A percentile compares a stretch with the other conserved stretches of the same genome.
phyloP scores from a whole-genome alignment of 2,113 vertebrate species.

The Oryzias javanicus region DNA sequence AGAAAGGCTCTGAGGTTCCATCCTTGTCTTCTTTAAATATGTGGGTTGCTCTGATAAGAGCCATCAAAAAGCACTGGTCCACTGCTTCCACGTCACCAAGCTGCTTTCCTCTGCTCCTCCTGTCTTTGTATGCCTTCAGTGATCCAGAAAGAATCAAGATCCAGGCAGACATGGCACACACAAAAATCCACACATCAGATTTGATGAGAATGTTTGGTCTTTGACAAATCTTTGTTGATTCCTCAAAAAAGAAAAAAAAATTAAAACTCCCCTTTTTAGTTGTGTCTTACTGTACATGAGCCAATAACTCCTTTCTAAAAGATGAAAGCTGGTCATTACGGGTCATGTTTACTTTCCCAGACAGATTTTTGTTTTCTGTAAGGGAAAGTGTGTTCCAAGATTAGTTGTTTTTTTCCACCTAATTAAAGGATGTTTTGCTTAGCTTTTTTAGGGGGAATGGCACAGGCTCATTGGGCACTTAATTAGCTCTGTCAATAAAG shows the following conservation, averaged over 20 bases:
- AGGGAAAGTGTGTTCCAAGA: constrained; percentile 48
- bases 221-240: constrained; percentile 12
- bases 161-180: constrained; percentile 60
- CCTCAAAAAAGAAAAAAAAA: constrained; percentile 5
- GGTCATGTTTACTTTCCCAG: constrained; percentile 14
- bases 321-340: not conserved
- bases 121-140: constrained; percentile 40
- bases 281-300: not conserved
- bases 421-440: too few species aligned
- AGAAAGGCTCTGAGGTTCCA: constrained; percentile 61
- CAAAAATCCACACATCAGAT: constrained; percentile 54
- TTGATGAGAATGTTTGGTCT: constrained; percentile 28
- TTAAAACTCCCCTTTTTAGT: not conserved
- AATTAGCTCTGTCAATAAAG: constrained; percentile 72
- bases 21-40: constrained; percentile 54
- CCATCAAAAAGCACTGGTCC: constrained; percentile 34
- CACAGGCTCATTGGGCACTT: constrained; percentile 44
- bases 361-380: constrained; percentile 52
- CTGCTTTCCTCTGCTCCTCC: constrained; percentile 13
- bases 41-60: constrained; percentile 63
- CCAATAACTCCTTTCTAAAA: not conserved
- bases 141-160: constrained; percentile 79
- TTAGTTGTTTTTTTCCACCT: constrained; percentile 3
- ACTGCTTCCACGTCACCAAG: constrained; percentile 6
- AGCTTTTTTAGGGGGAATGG: constrained; percentile 53